Base-by-base conservation (phyloP, 2,113 vertebrate genomes). In the Pterophyllum scalare region DNA sequence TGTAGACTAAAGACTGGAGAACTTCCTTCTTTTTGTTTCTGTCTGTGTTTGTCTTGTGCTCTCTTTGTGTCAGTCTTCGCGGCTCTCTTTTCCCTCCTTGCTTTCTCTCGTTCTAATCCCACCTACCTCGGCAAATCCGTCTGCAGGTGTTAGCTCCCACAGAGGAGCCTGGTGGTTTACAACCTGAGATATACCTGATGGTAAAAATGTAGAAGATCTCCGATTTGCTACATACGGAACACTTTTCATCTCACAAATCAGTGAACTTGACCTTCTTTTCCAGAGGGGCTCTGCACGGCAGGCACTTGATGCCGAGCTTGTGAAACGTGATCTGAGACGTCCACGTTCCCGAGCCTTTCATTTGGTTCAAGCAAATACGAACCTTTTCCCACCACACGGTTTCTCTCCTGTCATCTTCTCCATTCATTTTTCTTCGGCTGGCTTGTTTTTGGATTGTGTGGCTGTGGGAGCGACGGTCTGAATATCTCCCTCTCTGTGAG, bases 21-120 rank as follows among this genome's bases (percentile, higher is more conserved):
- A 92, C 93, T 93, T 94, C 93, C 92, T 92, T 86, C 90, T 92
- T 94, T 93, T 94, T 91, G 86, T 91, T 89, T 78, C 65, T 88
- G 86, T 93, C 88, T 94, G 82, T 91, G 91, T 91, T 94, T 94
- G 77, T 89, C 75, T 90, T 82, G 62, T 38, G 79, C 78, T 82
- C 64, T 89, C 84, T 83, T 84, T 89, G 83, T 90, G 81, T 89
- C 91, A 85, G 83, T 79, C 82, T 89, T 77, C 61, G 81, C 65
- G 67, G 46, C 76, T 88, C 28, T 80, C 61, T 77, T 77, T 57
- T 82, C 59, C 70, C 79, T 54, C 52, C 46, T 77, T 17, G 57
- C 75, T 77, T 86, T 88, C 80, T 81, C 82, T 86, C 61, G 2
- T 31, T 79, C 58, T 87, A 79, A 86, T 92, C 89, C 88, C 31